Evolutionary conservation across 1,140 invertebrate genomes (phyloP), one percentile per base, ranked within the genome.

Genomic region (Procambarus virginalis): DNA sequence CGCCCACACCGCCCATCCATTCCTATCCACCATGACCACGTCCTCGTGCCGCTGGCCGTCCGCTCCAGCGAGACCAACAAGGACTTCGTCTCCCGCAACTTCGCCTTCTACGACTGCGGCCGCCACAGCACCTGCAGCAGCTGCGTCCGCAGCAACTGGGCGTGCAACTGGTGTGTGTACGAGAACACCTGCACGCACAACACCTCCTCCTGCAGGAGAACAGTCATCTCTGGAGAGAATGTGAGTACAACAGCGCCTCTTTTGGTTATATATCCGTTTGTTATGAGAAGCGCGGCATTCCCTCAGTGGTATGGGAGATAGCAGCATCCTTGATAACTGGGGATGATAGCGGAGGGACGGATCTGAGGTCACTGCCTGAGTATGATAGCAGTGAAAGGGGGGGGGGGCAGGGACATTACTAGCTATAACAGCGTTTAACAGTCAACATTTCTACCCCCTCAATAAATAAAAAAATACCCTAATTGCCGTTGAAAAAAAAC

Each of bases 141-240:
- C 58, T 99, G 98, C 94, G 97, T 98, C 4, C 96, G 96, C 92
- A 97, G 97, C 84, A 96, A 97, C 92, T 99, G 98, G 98, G 96
- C 96, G 3, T 98, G 98, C 93, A 98, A 97, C 93, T 99, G 98
- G 98, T 99, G 98, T 94, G 97, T 99, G 81, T 98, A 98, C 93
- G 97, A 98, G 92, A 99, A 99, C 94, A 96, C 96, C 93, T 99
- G 98, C 93, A 97, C 97, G 0, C 96, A 98, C 94, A 97, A 98
- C 93, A 96, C 96, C 46, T 96, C 96, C 51, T 94, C 95, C 45
- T 98, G 97, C 94, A 97, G 97, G 92, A 95, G 95, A 92, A 96
- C 96, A 78, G 96, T 98, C 46, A 97, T 99, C 91, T 96, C 96
- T 92, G 96, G 96, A n/a, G 97, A 97, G 94, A 96, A 96, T 92